Evolutionary conservation across 2,797 vertebrate species (phyloP).

Genomic region (Kryptopterus vitreolus): DNA sequence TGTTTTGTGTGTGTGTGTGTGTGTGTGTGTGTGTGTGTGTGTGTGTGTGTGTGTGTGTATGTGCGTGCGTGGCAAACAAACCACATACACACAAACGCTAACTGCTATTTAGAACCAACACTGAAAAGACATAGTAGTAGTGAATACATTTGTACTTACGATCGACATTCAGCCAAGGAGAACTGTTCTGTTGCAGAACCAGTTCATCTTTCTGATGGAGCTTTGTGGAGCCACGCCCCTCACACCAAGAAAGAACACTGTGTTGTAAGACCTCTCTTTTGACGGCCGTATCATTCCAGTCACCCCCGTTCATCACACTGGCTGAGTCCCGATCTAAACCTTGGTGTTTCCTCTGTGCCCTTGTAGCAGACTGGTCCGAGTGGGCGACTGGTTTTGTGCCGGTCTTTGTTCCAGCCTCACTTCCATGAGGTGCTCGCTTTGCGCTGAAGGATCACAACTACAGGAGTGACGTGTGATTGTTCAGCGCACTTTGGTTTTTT

Average conservation of each 20-base stretch:
- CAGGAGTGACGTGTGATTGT: background rate
- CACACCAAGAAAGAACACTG: constrained; percentile 34
- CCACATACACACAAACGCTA: background rate
- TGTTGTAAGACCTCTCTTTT: constrained; percentile 23
- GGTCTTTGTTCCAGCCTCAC: background rate
- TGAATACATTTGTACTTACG: background rate
- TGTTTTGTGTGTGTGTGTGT: no score
- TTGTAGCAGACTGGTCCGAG: constrained; percentile 11
- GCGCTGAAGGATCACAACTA: background rate
- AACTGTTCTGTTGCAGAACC: constrained; percentile 10
- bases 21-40: no score
- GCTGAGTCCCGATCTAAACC: constrained; percentile 15
- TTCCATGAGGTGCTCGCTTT: background rate
- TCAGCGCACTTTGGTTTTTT: background rate
- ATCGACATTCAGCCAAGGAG: constrained; percentile 24
- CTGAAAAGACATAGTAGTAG: background rate
- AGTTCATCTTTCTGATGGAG: constrained; percentile 19
- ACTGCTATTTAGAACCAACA: background rate
- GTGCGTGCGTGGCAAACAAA: constrained; percentile 1
- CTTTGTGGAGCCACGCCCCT: constrained; percentile 7
- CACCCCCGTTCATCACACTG: background rate
- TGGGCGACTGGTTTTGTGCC: background rate
- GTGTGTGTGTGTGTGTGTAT: background rate
- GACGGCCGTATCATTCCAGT: constrained; percentile 14
- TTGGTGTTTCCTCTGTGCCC: constrained; percentile 4